Evolutionary conservation across 2,888 invertebrate species (phyloP), one percentile per base, ranked within the genome.

Genomic region (Danaus chrysippus): DNA sequence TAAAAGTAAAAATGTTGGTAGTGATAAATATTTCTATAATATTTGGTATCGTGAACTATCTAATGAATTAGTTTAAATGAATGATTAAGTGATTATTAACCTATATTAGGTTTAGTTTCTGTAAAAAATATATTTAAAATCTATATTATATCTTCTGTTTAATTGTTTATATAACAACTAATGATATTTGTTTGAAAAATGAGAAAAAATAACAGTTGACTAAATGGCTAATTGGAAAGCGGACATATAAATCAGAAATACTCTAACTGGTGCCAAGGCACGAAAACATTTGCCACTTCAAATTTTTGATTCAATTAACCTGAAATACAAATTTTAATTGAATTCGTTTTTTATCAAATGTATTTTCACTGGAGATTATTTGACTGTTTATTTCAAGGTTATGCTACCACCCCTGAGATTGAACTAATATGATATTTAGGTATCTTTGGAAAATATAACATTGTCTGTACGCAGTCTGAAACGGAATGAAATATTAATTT

Each of bases 151-250:
- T 34, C 23, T 6, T 34, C 23, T 34, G 23, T 34, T 6, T 34
- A 5, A 34, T 34, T 34, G 2, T 34, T 5, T 34, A 5, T 34
- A 34, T 6, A 34, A 34, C 23, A 0, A 6, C 8, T 34, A 34
- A 34, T 34, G 23, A 34, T 34, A 34, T 34, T 34, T 34, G 23
- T 34, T 34, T 34, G 23, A 34, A 34, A 34, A 34, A 5, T 5
- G 23, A 34, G 23, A 78, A 86, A 86, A 87, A 87, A 88, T 87
- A 87, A 87, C 86, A 82, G 81, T 79, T 75, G 78, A 79, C 77
- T 76, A 70, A 73, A 75, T 79, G 74, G 83, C 88, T 89, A 89
- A 88, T 87, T 88, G 86, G 83, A 83, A 85, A 82, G 80, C 84
- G 82, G 78, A 79, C 82, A 77, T 79, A 87, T 87, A 88, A 88